Percentiles rank a stretch among this genome's conserved stretches.
These are phyloP conservation scores for Chelonoidis abingdonii DNA, from an alignment of 2,113 vertebrate species.

Conservation along the genomic window DNA sequence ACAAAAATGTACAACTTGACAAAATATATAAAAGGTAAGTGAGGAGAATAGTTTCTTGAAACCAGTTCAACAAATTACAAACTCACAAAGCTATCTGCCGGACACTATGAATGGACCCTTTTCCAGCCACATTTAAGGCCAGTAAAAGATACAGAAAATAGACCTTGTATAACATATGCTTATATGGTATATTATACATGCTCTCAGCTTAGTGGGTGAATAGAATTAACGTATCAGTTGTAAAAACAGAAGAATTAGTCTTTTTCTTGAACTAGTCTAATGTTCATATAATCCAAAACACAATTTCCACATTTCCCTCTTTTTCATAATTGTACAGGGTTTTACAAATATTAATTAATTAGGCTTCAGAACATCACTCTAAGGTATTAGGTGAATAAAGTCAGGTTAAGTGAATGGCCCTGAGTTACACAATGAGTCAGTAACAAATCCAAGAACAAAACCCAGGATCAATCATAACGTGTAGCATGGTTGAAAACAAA, in stretches of 20 bases:
- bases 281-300: background rate
- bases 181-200: background rate
- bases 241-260: background rate
- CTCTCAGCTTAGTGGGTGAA: background rate
- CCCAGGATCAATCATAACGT: background rate
- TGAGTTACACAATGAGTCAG: background rate
- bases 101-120: rapidly evolving
- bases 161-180: background rate
- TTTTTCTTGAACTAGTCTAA: background rate
- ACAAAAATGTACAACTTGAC: background rate
- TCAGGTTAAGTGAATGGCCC: background rate
- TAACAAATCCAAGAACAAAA: background rate
- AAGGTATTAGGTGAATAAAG: background rate
- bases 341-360: background rate
- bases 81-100: background rate
- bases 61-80: background rate
- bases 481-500: background rate
- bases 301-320: background rate
- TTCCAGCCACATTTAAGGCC: background rate
- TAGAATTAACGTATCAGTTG: background rate
- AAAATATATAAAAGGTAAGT: background rate
- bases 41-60: background rate
- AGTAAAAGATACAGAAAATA: background rate
- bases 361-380: background rate
- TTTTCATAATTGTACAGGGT: background rate